Conservation (phyloP, 1,140 invertebrate species). For the Meteorus sp. region DNA sequence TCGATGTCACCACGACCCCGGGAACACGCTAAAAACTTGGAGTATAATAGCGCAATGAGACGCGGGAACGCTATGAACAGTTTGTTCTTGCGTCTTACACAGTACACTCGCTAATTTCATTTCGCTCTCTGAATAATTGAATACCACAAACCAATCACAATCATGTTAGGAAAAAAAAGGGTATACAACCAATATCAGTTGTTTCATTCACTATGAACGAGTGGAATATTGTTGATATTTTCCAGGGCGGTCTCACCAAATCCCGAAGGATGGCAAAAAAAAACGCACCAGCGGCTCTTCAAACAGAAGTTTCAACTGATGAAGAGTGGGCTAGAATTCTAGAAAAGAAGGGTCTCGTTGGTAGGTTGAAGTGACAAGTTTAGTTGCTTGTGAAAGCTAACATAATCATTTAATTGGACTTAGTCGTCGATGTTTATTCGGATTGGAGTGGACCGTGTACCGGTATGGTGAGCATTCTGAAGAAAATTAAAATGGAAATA, state of each 20-base stretch:
- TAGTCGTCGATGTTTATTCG: conserved; percentile 89
- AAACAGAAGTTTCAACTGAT: conserved; percentile 79
- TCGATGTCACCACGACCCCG: conserved; percentile 18
- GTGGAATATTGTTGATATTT: not conserved
- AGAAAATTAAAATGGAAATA: conserved; percentile 86
- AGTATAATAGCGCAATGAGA: conserved; percentile 12
- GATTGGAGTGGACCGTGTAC: conserved; percentile 90
- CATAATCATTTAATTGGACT: too few species aligned
- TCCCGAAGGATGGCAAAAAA: conserved; percentile 68
- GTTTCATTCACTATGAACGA: not conserved
- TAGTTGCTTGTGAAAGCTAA: too few species aligned
- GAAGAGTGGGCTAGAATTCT: conserved; percentile 87
- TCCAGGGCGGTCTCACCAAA: conserved; percentile 39
- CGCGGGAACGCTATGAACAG: conserved; percentile 1
- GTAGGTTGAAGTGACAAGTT: conserved; percentile 55
- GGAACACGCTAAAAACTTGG: conserved; percentile 16
- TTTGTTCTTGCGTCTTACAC: not conserved
- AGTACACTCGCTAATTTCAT: not conserved
- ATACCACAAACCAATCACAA: not conserved
- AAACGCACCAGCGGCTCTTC: conserved; percentile 72
- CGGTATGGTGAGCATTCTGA: conserved; percentile 83
- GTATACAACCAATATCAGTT: conserved; percentile 29
- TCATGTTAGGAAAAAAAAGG: conserved; percentile 34
- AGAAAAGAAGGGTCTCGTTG: conserved; percentile 75
- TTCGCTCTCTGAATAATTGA: not conserved